Evolutionary conservation across 2,888 invertebrate species (phyloP).

Genomic region (Brachypterus glaber): DNA sequence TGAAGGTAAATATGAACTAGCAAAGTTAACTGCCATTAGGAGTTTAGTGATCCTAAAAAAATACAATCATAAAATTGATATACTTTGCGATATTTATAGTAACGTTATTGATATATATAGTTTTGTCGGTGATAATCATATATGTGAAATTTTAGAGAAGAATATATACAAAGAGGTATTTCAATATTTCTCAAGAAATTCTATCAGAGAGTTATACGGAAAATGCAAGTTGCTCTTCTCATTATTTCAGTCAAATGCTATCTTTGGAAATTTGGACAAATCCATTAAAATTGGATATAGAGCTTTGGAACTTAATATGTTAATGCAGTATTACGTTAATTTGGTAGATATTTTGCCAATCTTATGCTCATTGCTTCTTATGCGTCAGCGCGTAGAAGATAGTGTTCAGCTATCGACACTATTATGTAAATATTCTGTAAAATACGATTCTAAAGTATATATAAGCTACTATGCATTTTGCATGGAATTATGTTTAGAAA

Average conservation of each 20-base stretch:
- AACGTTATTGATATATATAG: constrained; percentile 44
- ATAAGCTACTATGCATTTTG: constrained; percentile 50
- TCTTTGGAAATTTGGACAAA: constrained; percentile 35
- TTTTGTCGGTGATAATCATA: constrained; percentile 37
- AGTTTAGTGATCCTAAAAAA: constrained; percentile 36
- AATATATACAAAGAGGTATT: constrained; percentile 25
- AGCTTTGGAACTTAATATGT: constrained; percentile 40
- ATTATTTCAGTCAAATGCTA: constrained; percentile 41
- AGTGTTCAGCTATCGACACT: constrained; percentile 43
- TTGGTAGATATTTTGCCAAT: constrained; percentile 43
- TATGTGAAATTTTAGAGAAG: constrained; percentile 37
- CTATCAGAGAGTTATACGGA: constrained; percentile 42
- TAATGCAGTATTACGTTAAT: constrained; percentile 40
- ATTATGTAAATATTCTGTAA: constrained; percentile 28
- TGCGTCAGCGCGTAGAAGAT: constrained; percentile 43
- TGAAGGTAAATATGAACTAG: constrained; percentile 28
- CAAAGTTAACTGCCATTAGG: constrained; percentile 25
- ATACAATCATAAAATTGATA: constrained; percentile 38
- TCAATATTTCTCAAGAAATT: constrained; percentile 31
- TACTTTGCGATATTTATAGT: constrained; percentile 43
- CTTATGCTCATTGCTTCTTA: constrained; percentile 40
- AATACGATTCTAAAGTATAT: constrained; percentile 30
- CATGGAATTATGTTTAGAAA: constrained; percentile 49
- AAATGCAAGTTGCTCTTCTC: constrained; percentile 42
- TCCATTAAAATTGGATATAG: constrained; percentile 41